These are phyloP conservation scores for Eunapius fragilis DNA, from an alignment of 37 sponge, comb jelly and placozoan genomes.

Conservation along the genomic window DNA sequence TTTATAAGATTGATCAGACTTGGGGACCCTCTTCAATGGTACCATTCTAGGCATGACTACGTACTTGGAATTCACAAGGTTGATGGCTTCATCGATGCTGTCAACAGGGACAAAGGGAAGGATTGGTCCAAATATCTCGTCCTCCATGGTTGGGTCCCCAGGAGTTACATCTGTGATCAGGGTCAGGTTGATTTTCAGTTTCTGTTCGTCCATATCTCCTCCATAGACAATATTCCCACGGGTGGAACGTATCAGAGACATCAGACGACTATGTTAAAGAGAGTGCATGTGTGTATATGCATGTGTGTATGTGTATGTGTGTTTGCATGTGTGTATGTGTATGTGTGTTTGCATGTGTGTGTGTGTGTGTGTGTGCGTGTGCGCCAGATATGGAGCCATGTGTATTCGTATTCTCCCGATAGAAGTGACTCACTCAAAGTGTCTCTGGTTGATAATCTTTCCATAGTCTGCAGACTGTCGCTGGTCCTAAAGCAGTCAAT, in stretches of 20 bases:
- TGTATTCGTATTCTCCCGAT: no score
- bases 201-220: constrained; percentile 68
- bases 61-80: constrained; percentile 54
- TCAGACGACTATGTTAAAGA: constrained; percentile 51
- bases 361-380: no score
- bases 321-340: no score
- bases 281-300: background rate
- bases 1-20: no score
- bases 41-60: background rate
- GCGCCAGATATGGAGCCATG: no score
- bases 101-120: constrained; percentile 78
- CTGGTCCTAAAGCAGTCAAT: constrained; percentile 21
- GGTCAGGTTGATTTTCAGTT: constrained; percentile 84
- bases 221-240: constrained; percentile 56
- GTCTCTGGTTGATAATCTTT: constrained; percentile 54
- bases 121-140: constrained; percentile 94
- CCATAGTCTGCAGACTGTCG: constrained; percentile 57
- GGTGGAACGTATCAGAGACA: constrained; percentile 40
- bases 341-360: no score
- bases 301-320: background rate
- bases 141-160: constrained; percentile 81
- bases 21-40: no score
- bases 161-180: constrained; percentile 72
- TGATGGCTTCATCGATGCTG: constrained; percentile 74
- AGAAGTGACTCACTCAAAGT: constrained; percentile 29